Conservation (phyloP, 2,113 vertebrate species). For the Uria lomvia region DNA sequence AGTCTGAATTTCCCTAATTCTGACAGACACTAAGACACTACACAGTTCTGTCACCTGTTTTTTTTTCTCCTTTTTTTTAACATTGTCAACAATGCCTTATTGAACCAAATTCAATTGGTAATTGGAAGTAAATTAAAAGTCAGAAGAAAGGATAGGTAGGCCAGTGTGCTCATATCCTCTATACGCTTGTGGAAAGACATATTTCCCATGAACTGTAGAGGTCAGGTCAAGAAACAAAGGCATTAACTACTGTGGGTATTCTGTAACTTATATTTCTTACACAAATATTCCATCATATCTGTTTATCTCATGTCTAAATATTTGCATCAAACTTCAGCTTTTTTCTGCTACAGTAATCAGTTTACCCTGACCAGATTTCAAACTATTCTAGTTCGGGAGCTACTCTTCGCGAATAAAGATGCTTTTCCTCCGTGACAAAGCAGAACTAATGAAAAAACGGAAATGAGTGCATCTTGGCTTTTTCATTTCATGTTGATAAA, state of each 20-base stretch:
- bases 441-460: background rate
- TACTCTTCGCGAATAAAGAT: background rate
- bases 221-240: background rate
- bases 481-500: background rate
- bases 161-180: background rate
- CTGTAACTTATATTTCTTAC: background rate
- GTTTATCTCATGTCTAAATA: background rate
- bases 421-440: background rate
- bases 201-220: background rate
- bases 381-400: background rate
- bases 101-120: background rate
- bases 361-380: background rate
- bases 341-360: background rate
- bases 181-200: background rate
- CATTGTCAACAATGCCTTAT: background rate
- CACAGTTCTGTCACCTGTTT: background rate
- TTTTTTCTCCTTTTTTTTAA: background rate
- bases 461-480: background rate
- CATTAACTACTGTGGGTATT: background rate
- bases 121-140: background rate
- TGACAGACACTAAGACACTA: background rate
- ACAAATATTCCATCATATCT: background rate
- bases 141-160: background rate
- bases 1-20: background rate
- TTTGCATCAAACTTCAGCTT: background rate